Base-by-base conservation (phyloP, 2,113 vertebrate species). In the Pluvianellus socialis region DNA sequence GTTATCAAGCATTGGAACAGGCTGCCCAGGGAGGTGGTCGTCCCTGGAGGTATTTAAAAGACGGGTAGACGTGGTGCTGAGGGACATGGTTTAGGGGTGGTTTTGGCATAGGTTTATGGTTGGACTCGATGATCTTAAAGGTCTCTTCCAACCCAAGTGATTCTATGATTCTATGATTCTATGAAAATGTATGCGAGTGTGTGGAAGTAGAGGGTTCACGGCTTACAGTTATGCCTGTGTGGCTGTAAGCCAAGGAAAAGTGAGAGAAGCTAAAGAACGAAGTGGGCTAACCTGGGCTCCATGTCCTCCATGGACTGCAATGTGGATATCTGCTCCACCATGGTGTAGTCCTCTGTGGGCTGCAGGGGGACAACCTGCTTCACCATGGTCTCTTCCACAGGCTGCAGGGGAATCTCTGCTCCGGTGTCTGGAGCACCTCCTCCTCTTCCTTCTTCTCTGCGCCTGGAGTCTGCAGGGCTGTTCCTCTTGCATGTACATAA, bases 371-470 rank as follows among this genome's bases (percentile, higher is more conserved):
- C 24, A 82, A 33, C 8, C 7, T 35, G 18, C 26, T 52, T 49
- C 16, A 52, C 55, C 50, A 13, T 11, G 13, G 30, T 38, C 33
- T 44, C 7, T 16, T 5, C 23, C 32, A 42, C 3, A 2, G 11
- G 56, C 9, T 70, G n/a, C 26, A 24, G 19, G 33, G 44, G 30
- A 67, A 44, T 49, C 18, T 67, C 44, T 67, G 14, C n/a, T 62
- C 30, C 0, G 3, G 11, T 3, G 7, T 12, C 68, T 68, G n/a
- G 9, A 74, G 24, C 40, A 35, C 2, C 9, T 55, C 14, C 28
- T 44, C 15, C 30, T 23, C 22, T 7, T 61, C 28, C n/a, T 80
- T 4, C 44, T 66, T n/a, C 61, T 10, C 33, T 35, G 28, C 35
- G 4, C 30, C 14, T 9, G 18, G 40, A 21, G 26, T 23, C 66